A percentile compares a stretch with the other conserved stretches of the same genome.
Evolutionary conservation across 2,888 invertebrate species (phyloP).

Genomic region (Gibbula magus): DNA sequence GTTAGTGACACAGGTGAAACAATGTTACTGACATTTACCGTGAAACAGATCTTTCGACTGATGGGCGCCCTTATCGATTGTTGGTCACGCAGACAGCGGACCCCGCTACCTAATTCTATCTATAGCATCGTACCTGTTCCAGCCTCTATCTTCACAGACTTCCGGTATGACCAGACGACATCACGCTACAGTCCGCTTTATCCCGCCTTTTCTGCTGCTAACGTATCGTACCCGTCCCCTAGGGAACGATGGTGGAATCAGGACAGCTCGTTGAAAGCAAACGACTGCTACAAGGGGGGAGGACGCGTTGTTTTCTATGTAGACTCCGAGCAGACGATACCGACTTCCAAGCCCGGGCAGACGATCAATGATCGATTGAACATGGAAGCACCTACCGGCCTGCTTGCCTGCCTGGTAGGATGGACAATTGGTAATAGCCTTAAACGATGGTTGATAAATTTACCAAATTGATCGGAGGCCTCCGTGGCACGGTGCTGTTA

Average conservation of each 20-base stretch:
- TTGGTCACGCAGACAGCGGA: too few species aligned
- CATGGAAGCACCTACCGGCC: neutral
- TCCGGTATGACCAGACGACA: constrained; percentile 1
- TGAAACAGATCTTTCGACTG: too few species aligned
- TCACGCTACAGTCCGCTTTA: neutral
- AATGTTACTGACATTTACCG: too few species aligned
- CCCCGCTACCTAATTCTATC: too few species aligned
- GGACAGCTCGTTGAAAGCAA: neutral
- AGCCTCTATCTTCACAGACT: neutral
- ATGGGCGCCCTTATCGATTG: too few species aligned
- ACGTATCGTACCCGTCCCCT: neutral
- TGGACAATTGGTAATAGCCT: constrained; percentile 5
- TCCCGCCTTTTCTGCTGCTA: neutral
- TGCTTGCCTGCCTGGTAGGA: neutral
- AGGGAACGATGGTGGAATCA: neutral
- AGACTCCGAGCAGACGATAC: neutral
- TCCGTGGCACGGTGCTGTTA: neutral
- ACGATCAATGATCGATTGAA: constrained; percentile 10
- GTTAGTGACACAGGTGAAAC: too few species aligned
- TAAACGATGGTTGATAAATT: neutral
- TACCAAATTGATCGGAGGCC: neutral
- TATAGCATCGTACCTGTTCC: too few species aligned
- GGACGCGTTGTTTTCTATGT: too few species aligned
- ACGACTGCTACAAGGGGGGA: too few species aligned
- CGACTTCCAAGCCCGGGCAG: neutral